Conservation (phyloP, 1,140 invertebrate species). For the Dinothrombium tinctorium region DNA sequence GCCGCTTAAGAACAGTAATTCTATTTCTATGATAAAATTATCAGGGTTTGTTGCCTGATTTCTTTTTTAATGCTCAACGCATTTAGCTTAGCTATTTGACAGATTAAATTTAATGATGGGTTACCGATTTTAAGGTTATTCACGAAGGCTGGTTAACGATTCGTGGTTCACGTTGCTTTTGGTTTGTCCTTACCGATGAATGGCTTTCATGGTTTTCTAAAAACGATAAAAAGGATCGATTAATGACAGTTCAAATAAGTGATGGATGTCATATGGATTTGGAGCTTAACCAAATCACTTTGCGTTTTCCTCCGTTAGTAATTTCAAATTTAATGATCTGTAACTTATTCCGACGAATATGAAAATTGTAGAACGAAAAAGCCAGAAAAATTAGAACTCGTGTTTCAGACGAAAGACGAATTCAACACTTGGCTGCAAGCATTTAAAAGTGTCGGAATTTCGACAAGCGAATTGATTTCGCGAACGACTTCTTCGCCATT, state of each 20-base stretch:
- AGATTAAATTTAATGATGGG: constrained; percentile 2
- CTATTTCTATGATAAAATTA: no score
- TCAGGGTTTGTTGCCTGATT: no score
- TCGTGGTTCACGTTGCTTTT: constrained; percentile 86
- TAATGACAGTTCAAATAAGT: constrained; percentile 93
- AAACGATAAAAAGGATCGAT: constrained; percentile 94
- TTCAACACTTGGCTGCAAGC: constrained; percentile 99
- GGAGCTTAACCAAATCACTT: constrained; percentile 20
- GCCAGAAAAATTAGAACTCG: constrained; percentile 87
- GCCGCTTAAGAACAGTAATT: no score
- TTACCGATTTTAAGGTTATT: constrained; percentile 41
- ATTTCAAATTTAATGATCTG: no score
- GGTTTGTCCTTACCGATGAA: constrained; percentile 98
- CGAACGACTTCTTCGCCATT: constrained; percentile 98
- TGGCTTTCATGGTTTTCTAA: constrained; percentile 98
- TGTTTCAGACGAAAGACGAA: constrained; percentile 90
- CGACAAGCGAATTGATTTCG: no score
- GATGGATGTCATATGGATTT: constrained; percentile 67
- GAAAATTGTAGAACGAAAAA: no score
- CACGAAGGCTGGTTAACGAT: constrained; percentile 97
- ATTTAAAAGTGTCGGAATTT: constrained; percentile 90
- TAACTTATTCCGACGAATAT: no score
- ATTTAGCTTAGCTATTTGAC: background rate
- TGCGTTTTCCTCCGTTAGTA: constrained; percentile 16
- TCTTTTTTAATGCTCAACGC: background rate